These are phyloP conservation scores for Coendou prehensilis DNA, from an alignment of 2,797 vertebrate species.

Conservation along the genomic window DNA sequence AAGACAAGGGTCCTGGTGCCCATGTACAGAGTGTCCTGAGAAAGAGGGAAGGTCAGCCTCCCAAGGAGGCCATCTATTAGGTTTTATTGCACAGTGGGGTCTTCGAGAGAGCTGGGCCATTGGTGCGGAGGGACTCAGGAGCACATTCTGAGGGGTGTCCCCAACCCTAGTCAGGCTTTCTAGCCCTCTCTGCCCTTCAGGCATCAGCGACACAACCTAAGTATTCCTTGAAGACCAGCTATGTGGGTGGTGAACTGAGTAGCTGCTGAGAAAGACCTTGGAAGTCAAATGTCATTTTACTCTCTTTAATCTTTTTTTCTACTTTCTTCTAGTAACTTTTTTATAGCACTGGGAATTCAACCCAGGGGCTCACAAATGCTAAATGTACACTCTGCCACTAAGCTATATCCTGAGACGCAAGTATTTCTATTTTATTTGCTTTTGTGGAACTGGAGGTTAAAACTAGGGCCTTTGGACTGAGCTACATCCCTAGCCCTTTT, in stretches of 20 bases:
- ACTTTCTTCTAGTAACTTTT: background rate
- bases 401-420: background rate
- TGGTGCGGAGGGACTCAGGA: background rate
- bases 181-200: background rate
- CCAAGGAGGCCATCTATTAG: background rate
- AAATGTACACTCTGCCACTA: background rate
- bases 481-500: background rate
- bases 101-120: background rate
- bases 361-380: background rate
- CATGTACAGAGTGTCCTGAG: background rate
- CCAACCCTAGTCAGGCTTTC: background rate
- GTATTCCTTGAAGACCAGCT: background rate
- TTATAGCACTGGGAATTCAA: background rate
- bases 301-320: background rate
- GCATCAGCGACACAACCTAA: background rate
- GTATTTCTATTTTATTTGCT: background rate
- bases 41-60: background rate
- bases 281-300: background rate
- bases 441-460: background rate
- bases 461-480: background rate
- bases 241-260: background rate
- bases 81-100: background rate
- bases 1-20: background rate
- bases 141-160: background rate
- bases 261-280: conserved; percentile 4